Evolutionary conservation across 1,140 invertebrate genomes (phyloP).

Genomic region (Brachionus paranguensis): DNA sequence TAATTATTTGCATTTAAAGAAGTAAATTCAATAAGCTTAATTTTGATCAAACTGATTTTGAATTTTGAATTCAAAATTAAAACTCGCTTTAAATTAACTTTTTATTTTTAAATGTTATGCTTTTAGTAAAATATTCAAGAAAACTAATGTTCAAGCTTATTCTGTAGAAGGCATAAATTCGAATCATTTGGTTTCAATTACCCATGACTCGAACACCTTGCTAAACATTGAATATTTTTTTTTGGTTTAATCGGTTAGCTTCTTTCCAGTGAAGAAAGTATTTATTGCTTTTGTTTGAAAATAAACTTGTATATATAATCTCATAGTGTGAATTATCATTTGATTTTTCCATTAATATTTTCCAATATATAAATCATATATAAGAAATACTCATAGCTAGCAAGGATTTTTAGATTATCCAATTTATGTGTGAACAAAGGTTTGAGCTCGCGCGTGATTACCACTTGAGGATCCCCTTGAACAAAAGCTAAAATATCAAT

Average conservation of each 20-base stretch:
- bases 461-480: background rate
- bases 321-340: conserved; percentile 26
- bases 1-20: too few relatives aligned
- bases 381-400: background rate
- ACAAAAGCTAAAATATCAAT: background rate
- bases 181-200: background rate
- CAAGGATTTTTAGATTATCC: background rate
- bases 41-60: background rate
- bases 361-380: background rate
- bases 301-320: background rate
- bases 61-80: background rate
- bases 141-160: background rate
- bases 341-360: background rate
- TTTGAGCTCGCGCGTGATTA: background rate
- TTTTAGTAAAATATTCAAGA: too few relatives aligned
- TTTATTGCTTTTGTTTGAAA: background rate
- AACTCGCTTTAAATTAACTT: too few relatives aligned
- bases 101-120: too few relatives aligned
- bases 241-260: background rate
- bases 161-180: background rate
- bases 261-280: background rate
- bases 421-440: background rate
- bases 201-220: background rate
- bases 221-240: background rate
- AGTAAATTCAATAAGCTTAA: too few relatives aligned